These are phyloP conservation scores for Drosophila cognata DNA, from an alignment of 2,888 invertebrate genomes.

Conservation along the genomic window DNA sequence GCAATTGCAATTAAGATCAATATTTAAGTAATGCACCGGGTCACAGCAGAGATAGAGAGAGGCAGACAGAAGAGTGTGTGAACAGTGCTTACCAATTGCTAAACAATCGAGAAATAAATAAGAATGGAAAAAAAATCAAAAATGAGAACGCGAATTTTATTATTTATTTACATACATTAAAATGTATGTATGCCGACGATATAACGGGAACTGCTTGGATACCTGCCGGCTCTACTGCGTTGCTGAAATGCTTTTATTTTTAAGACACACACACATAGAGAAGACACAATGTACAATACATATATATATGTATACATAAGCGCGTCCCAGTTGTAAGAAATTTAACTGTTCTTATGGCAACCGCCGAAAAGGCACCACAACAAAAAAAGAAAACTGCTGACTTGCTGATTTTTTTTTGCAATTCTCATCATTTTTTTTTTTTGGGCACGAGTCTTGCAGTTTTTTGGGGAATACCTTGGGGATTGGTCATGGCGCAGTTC, in stretches of 20 bases:
- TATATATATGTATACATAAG: conserved; percentile 18
- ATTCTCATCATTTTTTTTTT: conserved; percentile 14
- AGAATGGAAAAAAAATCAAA: conserved; percentile 26
- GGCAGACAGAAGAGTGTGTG: neutral
- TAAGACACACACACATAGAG: conserved; percentile 4
- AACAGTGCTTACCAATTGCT: conserved; percentile 51
- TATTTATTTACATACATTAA: conserved; percentile 51
- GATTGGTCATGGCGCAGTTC: conserved; percentile 57
- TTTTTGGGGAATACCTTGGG: conserved; percentile 71
- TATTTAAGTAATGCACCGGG: conserved; percentile 64
- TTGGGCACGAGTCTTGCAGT: conserved; percentile 32
- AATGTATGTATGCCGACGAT: conserved; percentile 19
- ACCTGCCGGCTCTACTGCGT: conserved; percentile 36
- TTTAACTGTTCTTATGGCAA: conserved; percentile 70
- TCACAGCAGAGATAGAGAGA: conserved; percentile 16
- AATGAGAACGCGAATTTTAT: conserved; percentile 41
- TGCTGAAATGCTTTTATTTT: conserved; percentile 61
- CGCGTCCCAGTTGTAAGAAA: conserved; percentile 52
- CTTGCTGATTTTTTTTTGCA: conserved; percentile 29
- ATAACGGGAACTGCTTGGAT: conserved; percentile 44
- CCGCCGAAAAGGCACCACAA: conserved; percentile 54
- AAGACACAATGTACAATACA: conserved; percentile 11
- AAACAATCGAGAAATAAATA: conserved; percentile 53
- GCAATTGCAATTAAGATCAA: conserved; percentile 69
- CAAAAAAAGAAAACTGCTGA: conserved; percentile 61